Percentiles rank a stretch among this genome's conserved stretches.
These are phyloP conservation scores for Musca domestica DNA, from an alignment of 1,140 invertebrate genomes.

Conservation along the genomic window DNA sequence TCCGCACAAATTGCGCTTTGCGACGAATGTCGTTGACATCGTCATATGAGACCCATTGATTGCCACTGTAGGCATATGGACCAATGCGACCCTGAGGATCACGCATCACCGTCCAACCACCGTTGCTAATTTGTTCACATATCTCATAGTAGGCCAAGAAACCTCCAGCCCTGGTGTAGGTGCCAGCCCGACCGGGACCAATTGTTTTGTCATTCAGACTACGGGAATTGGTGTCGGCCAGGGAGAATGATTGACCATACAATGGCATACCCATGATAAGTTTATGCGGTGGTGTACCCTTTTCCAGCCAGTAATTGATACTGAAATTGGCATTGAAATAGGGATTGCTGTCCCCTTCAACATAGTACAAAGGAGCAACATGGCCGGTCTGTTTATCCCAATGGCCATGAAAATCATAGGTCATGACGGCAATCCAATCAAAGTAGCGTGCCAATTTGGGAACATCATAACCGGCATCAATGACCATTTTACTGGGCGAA, in stretches of 20 bases:
- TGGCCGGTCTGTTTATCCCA: constrained; percentile 90
- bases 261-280: constrained; percentile 79
- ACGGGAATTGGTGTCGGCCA: constrained; percentile 61
- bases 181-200: constrained; percentile 74
- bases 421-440: constrained; percentile 89
- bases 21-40: constrained; percentile 66
- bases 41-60: constrained; percentile 83
- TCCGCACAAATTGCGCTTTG: constrained; percentile 60
- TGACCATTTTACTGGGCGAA: constrained; percentile 78
- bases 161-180: constrained; percentile 75
- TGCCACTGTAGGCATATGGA: constrained; percentile 68
- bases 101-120: constrained; percentile 66
- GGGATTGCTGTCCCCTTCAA: constrained; percentile 69
- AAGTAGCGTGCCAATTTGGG: constrained; percentile 67
- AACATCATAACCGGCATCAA: constrained; percentile 79
- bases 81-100: constrained; percentile 67
- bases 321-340: constrained; percentile 82
- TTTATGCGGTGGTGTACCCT: constrained; percentile 73
- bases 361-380: constrained; percentile 75
- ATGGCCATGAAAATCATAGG: constrained; percentile 86
- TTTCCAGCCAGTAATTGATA: constrained; percentile 75
- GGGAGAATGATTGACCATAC: constrained; percentile 80
- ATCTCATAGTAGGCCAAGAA: constrained; percentile 85
- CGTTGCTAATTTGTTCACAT: constrained; percentile 61
- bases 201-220: constrained; percentile 69